phyloP scores from a whole-genome alignment of 2,888 invertebrate genomes.

The Idaea aversata region DNA sequence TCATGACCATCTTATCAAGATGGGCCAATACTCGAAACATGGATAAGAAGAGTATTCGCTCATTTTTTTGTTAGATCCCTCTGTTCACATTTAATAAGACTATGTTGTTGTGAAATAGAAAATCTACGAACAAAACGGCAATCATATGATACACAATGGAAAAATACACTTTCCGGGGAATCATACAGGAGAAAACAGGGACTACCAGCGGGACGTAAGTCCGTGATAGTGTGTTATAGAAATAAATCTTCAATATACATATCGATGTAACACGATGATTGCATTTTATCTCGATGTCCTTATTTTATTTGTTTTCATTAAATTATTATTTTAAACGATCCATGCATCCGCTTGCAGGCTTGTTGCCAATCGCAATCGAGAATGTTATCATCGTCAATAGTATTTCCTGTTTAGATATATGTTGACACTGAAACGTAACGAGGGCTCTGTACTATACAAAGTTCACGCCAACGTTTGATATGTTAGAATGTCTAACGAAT shows the following conservation, averaged over 20 bases:
- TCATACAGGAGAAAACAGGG: constrained; percentile 83
- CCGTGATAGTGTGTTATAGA: constrained; percentile 39
- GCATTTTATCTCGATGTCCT: constrained; percentile 75
- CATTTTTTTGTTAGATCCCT: not conserved
- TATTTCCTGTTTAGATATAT: constrained; percentile 43
- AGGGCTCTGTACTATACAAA: constrained; percentile 66
- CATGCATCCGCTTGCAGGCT: constrained; percentile 74
- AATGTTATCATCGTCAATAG: constrained; percentile 73
- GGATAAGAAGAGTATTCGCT: constrained; percentile 8
- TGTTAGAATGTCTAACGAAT: constrained; percentile 51
- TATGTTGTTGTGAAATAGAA: constrained; percentile 56
- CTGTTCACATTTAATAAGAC: constrained; percentile 8
- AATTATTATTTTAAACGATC: constrained; percentile 42
- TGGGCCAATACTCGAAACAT: not conserved
- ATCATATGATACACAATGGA: constrained; percentile 64
- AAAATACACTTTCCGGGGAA: constrained; percentile 60
- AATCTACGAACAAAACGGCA: constrained; percentile 71
- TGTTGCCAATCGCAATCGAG: constrained; percentile 67
- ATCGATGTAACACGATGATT: constrained; percentile 61
- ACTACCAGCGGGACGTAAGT: constrained; percentile 82
- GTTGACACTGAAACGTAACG: constrained; percentile 54
- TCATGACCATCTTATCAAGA: constrained; percentile 13
- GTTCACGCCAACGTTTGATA: constrained; percentile 41
- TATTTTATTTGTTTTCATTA: constrained; percentile 47
- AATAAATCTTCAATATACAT: constrained; percentile 36